Base-by-base conservation (phyloP, 2,888 invertebrate species). In the Endotricha flammealis region DNA sequence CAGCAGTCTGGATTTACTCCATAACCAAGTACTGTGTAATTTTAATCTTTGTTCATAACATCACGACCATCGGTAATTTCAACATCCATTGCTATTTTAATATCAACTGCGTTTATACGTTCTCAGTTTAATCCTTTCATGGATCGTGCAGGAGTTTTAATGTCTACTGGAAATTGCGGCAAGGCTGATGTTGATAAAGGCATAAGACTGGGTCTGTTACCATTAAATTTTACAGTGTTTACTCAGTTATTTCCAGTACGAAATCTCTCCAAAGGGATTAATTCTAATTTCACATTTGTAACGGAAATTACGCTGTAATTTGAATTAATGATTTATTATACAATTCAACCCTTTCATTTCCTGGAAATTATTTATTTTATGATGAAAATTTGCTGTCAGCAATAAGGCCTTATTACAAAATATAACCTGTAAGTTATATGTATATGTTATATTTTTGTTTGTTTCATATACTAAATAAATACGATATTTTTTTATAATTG, bases 161-260 rank as follows among this genome's bases (percentile, higher is more conserved):
- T 9, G n/a, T 29, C 25, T 10, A 20, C 31, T 11, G 3, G 9
- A 27, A 10, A 32, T 17, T 10, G 9, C 10, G 23, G 7, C 12
- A 24, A 13, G 36, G 25, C 24, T 14, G 28, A 13, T 35, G 33
- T 23, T 39, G 25, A 30, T 46, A 29, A 12, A 30, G 39, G 29
- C 14, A 37, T 17, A 36, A 34, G 28, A 34, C 25, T 22, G 32
- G 36, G 48, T 48, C 49, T 57, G 54, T 55, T 61, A 53, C 47
- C 53, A 61, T 64, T 63, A 69, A 62, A 66, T 57, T 67, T 59
- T 58, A 68, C 59, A 57, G 56, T 66, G 66, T 70, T 67, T 68
- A 64, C 62, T 50, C 44, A 43, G 47, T 55, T 70, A 69, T 67
- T 69, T 65, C 60, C 50, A 62, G 61, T 53, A 50, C 46, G 50